Conservation (phyloP, 2,113 vertebrate species). For the Chloroceryle aenea region DNA sequence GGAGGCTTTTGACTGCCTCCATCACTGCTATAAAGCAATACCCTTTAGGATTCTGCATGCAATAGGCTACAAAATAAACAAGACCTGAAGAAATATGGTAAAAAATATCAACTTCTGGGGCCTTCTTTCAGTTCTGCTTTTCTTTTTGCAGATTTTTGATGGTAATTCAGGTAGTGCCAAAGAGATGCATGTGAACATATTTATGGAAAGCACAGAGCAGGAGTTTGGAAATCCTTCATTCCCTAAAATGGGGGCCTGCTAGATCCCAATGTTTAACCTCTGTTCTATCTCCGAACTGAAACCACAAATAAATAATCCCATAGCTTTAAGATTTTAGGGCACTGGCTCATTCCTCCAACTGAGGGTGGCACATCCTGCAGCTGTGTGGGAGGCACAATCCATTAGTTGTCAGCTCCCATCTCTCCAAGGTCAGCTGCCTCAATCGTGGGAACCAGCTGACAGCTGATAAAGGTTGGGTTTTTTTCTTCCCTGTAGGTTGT, state of each 20-base stretch:
- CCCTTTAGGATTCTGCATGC: neutral
- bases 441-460: constrained; percentile 2
- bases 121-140: neutral
- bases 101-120: neutral
- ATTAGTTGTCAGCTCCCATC: constrained; percentile 47
- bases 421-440: constrained; percentile 41
- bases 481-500: neutral
- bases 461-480: constrained; percentile 25
- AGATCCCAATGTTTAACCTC: neutral
- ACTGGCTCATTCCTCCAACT: neutral
- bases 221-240: neutral
- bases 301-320: neutral
- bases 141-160: neutral
- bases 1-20: neutral
- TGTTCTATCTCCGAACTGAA: neutral
- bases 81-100: neutral
- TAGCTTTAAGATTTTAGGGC: constrained; percentile 14
- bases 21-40: neutral
- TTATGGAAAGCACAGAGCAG: neutral
- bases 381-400: constrained; percentile 26
- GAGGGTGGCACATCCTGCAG: neutral
- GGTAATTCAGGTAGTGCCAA: neutral
- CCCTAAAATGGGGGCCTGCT: neutral
- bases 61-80: neutral
- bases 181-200: neutral